These are phyloP conservation scores for Catharus fuscescens DNA, from an alignment of 2,113 vertebrate genomes.

Conservation along the genomic window DNA sequence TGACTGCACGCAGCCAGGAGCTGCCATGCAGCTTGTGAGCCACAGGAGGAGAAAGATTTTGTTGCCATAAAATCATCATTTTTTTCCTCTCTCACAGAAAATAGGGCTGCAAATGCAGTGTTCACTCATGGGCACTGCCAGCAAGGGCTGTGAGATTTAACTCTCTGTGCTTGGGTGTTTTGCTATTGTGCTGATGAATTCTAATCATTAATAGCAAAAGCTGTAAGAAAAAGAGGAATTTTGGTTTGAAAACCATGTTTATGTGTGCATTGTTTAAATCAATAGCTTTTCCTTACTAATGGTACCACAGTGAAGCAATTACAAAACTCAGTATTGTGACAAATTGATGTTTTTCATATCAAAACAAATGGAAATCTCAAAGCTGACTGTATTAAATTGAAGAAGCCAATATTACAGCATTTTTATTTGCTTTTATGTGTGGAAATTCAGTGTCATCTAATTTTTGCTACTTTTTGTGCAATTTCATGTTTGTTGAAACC, in stretches of 20 bases:
- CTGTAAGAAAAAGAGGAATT: neutral
- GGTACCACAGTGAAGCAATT: neutral
- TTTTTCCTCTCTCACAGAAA: neutral
- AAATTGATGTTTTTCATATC: neutral
- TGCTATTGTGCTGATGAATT: neutral
- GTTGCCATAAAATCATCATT: neutral
- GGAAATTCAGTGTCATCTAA: neutral
- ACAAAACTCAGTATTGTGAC: neutral
- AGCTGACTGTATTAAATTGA: neutral
- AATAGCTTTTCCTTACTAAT: neutral
- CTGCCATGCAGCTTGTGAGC: neutral
- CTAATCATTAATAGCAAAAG: neutral
- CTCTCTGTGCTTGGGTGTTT: neutral
- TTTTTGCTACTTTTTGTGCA: neutral
- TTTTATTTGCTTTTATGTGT: neutral
- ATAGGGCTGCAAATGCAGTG: accelerated
- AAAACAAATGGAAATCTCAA: neutral
- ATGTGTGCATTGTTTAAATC: neutral
- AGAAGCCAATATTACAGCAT: neutral
- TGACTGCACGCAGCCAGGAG: neutral
- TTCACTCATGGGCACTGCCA: accelerated
- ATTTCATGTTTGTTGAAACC: constrained; percentile 2
- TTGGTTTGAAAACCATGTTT: neutral
- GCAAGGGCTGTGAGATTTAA: neutral
- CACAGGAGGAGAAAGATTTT: neutral